Evolutionary conservation across 2,797 vertebrate species (phyloP).

Genomic region (Cirrhinus mrigala): DNA sequence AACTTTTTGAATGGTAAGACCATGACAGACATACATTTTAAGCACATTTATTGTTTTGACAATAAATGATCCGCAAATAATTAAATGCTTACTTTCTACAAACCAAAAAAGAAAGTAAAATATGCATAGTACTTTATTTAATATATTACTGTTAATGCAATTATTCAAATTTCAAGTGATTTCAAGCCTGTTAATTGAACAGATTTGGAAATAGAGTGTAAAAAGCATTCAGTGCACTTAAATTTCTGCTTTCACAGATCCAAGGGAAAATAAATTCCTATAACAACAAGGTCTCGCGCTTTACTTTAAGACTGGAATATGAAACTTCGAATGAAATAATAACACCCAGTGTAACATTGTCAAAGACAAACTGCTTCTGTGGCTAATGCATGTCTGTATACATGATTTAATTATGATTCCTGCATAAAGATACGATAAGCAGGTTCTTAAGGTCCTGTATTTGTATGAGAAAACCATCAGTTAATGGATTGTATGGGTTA

Average conservation of each 20-base stretch:
- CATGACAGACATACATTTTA: background rate
- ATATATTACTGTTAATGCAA: slow-evolving; percentile 24
- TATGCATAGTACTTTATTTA: slow-evolving; percentile 34
- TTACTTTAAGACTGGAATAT: background rate
- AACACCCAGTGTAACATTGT: slow-evolving; percentile 7
- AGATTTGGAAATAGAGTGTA: slow-evolving; percentile 11
- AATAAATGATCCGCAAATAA: slow-evolving; percentile 60
- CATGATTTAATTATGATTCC: background rate
- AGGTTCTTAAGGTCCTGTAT: background rate
- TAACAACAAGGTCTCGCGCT: background rate
- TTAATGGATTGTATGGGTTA: background rate
- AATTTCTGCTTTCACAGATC: background rate
- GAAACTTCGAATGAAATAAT: background rate
- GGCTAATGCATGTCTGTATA: background rate
- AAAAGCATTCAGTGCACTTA: slow-evolving; percentile 18
- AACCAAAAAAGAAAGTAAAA: background rate
- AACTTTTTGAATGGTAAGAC: background rate
- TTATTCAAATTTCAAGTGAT: background rate
- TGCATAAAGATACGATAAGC: background rate
- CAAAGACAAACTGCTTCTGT: background rate
- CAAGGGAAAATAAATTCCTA: background rate
- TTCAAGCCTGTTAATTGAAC: slow-evolving; percentile 2
- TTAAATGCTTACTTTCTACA: slow-evolving; percentile 55
- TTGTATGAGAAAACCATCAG: background rate
- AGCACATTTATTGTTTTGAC: slow-evolving; percentile 51